A percentile compares a stretch with the other conserved stretches of the same genome.
Conservation (phyloP, 2,888 invertebrate species). For the Oxystoma pomonae region DNA sequence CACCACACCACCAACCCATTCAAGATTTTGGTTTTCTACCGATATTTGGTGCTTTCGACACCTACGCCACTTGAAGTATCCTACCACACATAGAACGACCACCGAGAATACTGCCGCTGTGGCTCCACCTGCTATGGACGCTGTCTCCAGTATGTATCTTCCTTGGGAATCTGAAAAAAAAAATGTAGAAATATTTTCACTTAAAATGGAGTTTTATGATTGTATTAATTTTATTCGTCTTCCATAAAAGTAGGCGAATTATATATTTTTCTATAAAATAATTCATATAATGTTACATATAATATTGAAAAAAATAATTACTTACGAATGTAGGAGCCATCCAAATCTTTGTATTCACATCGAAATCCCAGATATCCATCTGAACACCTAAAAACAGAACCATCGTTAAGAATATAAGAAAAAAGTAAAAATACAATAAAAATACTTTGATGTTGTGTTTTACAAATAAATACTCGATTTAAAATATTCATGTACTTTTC, state of each 20-base stretch:
- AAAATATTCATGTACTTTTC: no score
- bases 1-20: not conserved
- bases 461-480: no score
- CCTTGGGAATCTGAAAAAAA: conserved; percentile 64
- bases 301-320: conserved; percentile 34
- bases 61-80: conserved; percentile 62
- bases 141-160: conserved; percentile 81
- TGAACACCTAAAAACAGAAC: conserved; percentile 62
- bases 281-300: no score
- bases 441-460: no score
- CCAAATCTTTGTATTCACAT: conserved; percentile 95
- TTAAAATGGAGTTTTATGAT: no score
- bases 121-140: conserved; percentile 83
- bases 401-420: no score
- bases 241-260: no score
- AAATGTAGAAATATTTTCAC: no score
- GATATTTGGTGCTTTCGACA: conserved; percentile 41
- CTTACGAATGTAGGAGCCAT: conserved; percentile 88
- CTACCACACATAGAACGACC: conserved; percentile 63
- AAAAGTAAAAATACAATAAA: no score
- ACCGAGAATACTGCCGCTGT: conserved; percentile 67
- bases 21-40: not conserved
- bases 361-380: conserved; percentile 91
- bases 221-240: no score
- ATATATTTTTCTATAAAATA: no score